Base-by-base conservation (phyloP, 2,888 invertebrate genomes). In the Drosophila fulvimacula region DNA sequence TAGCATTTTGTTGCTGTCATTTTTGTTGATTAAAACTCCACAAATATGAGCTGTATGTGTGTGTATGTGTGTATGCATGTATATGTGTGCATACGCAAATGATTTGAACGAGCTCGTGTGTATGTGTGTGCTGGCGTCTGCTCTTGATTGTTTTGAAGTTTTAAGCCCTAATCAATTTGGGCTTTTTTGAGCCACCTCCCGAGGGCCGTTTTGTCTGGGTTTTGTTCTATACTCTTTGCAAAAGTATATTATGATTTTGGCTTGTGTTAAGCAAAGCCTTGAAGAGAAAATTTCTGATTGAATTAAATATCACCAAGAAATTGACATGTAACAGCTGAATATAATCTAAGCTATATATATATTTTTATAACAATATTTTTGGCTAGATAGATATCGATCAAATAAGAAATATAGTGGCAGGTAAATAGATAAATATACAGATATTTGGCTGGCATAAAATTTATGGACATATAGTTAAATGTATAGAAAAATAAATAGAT, bases 161-260 rank as follows among this genome's bases (percentile, higher is more conserved):
- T 74, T 75, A 67, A 81, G 89, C 89, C 89, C 85, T 87, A 89
- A 83, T 83, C 83, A 89, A 83, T 83, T 83, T 81, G 89, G 85
- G 84, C 81, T 70, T 65, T 86, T 62, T 80, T 59, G 70, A 56
- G 63, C 69, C 79, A 79, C 64, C 69, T 79, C 52, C 75, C 55
- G 63, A 61, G 55, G 39, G 49, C 38, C 58, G 30, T 61, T 60
- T 75, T 75, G 52, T 56, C 52, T 62, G 51, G 32, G 10, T 30
- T 65, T 42, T 60, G 6, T 41, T 41, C 19, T n/a, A 41, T 32
- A 13, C 41, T 32, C 55, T 53, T 53, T 55, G 19, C 19, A 30
- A 32, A 15, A 3, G 3, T 11, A n/a, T 17, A 27, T 15, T 21
- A 7, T 24, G 21, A 21, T 7, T 42, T 42, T 44, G 9, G 0